phyloP scores from a whole-genome alignment of 2,113 vertebrate genomes.

The Argyrosomus japonicus region DNA sequence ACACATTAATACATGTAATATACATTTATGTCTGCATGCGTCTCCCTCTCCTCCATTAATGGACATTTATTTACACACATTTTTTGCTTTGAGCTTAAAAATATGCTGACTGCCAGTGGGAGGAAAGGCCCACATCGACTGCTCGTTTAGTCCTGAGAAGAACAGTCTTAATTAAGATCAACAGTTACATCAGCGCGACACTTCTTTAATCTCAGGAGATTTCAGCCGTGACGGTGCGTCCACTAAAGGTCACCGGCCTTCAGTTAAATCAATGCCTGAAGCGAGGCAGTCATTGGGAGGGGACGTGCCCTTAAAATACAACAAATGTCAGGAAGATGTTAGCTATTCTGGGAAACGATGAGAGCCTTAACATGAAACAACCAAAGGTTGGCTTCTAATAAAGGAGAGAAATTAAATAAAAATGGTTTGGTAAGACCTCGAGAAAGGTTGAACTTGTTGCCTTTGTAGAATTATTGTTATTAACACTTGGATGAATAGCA shows the following conservation, averaged over 20 bases:
- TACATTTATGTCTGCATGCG: background rate
- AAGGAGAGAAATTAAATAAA: constrained; percentile 18
- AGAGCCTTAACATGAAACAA: background rate
- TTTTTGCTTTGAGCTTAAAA: background rate
- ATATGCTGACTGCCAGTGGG: constrained; percentile 16
- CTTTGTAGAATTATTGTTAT: background rate
- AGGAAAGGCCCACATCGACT: constrained; percentile 7
- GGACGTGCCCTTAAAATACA: constrained; percentile 31
- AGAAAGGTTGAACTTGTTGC: background rate
- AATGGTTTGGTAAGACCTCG: background rate
- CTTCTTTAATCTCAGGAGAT: constrained; percentile 32
- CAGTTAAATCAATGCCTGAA: constrained; percentile 33
- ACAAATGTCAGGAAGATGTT: constrained; percentile 17
- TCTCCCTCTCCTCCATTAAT: background rate
- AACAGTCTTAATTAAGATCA: constrained; percentile 47
- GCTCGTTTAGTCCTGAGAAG: background rate
- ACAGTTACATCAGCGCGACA: constrained; percentile 27
- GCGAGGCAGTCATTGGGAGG: constrained; percentile 32
- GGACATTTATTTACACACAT: background rate
- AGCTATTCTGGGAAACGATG: constrained; percentile 2
- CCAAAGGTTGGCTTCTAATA: background rate
- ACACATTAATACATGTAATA: constrained; percentile 2
- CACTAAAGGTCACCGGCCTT: constrained; percentile 51
- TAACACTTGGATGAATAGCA: background rate
- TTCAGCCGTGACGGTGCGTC: constrained; percentile 10